Evolutionary conservation across 2,888 invertebrate species (phyloP).

Genomic region (Callimorpha dominula): DNA sequence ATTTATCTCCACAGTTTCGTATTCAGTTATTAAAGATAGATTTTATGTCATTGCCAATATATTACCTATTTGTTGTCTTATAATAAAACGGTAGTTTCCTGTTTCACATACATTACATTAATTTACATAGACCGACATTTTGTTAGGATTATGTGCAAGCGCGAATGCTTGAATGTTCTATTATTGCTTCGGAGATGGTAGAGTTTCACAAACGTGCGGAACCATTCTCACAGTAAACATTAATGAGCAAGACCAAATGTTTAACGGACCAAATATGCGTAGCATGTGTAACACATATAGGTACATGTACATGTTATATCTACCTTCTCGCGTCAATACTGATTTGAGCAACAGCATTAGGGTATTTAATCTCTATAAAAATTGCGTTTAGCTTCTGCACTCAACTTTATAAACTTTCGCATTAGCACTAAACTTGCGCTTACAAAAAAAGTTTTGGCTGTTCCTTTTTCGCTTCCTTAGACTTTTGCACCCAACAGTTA

Average conservation of each 20-base stretch:
- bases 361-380: neutral
- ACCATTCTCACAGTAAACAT: constrained; percentile 2
- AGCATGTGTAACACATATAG: too few relatives aligned
- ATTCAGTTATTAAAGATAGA: neutral
- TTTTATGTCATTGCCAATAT: neutral
- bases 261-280: too few relatives aligned
- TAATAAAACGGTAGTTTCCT: neutral
- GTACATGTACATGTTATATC: too few relatives aligned
- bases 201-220: neutral
- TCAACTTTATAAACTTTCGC: neutral
- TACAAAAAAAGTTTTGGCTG: neutral
- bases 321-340: too few relatives aligned
- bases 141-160: neutral
- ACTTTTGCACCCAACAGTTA: neutral
- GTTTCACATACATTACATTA: too few relatives aligned
- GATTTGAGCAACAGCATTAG: neutral
- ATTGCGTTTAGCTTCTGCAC: neutral
- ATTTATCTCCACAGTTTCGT: constrained; percentile 7
- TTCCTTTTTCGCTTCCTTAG: too few relatives aligned
- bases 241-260: neutral
- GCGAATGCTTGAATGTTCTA: neutral
- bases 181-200: neutral
- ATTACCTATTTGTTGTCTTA: neutral
- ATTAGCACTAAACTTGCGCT: neutral
- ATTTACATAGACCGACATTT: neutral